Evolutionary conservation across 2,888 invertebrate species (phyloP), one percentile per base, ranked within the genome.

Genomic region (Dasypogon diadema): DNA sequence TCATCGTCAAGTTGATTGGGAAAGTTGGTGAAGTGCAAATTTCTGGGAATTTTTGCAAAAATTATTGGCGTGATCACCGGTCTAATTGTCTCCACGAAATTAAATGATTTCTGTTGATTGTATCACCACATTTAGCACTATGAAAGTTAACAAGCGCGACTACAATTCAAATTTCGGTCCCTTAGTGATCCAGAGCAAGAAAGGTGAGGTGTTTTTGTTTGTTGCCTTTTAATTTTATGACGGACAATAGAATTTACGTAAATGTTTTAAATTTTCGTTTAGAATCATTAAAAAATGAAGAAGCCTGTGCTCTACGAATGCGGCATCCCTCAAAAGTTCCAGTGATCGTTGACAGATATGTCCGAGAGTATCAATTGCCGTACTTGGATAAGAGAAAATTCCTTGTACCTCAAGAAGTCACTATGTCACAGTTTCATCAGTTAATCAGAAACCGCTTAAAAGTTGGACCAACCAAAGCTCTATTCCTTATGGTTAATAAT

Each of bases 391-490:
- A 95, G 87, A 91, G 92, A 0, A 96, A 96, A 85, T 96, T 94
- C 86, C 87, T 96, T 81, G 95, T 96, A 12, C 96, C 96, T 1
- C 93, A 94, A 88, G 95, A 95, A 84, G 90, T 95, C 58, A 93
- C 95, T 0, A 93, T 96, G 91, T 94, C 95, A 63, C 95, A 96
- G 86, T 93, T 96, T 83, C 88, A 94, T 80, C 92, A 92, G 77
- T 93, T 96, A 77, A 93, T 96, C 78, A 83, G 88, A 77, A 88
- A 87, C 83, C 86, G 87, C 80, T 87, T 88, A 81, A 87, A 83
- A 81, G 85, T 88, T 54, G 86, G 87, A 80, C 87, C 88, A 21
- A 88, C 85, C 80, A 86, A 95, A 88, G 92, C 95, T 0, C 88
- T 96, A 81, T 96, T 94, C 83, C 87, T 96, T 79, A 88, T 96